Evolutionary conservation across 1,140 invertebrate genomes (phyloP).

Genomic region (Odontomachus brunneus): DNA sequence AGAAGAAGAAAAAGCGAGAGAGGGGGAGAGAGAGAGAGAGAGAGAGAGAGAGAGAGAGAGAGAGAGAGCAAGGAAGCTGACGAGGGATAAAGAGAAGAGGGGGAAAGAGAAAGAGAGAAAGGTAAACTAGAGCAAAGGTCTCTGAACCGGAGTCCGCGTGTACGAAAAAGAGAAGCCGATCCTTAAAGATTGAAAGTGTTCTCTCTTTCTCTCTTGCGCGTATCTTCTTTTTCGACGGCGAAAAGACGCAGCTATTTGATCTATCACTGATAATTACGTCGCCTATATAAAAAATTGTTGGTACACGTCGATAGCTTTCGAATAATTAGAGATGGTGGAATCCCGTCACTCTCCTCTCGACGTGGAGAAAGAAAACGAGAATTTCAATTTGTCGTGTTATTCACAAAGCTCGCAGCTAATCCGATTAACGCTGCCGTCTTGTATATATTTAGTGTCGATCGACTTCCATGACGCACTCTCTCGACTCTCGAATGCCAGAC

Average conservation of each 20-base stretch:
- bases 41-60: too few relatives aligned
- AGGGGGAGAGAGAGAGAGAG: too few relatives aligned
- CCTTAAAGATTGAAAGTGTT: constrained; percentile 60
- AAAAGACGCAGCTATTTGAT: too few relatives aligned
- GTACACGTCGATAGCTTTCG: too few relatives aligned
- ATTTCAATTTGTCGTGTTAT: constrained; percentile 24
- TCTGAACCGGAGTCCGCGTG: constrained; percentile 35
- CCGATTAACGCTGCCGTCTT: constrained; percentile 22
- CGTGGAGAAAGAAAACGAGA: not conserved
- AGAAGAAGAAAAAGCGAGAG: too few relatives aligned
- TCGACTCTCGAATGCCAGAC: constrained; percentile 46
- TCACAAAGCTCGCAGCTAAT: constrained; percentile 29
- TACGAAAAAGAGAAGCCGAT: constrained; percentile 12
- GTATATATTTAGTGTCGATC: constrained; percentile 45
- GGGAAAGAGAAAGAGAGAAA: constrained; percentile 33
- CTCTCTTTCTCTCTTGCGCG: constrained; percentile 10
- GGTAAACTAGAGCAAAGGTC: constrained; percentile 62
- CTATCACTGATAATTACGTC: too few relatives aligned
- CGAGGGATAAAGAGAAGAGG: too few relatives aligned
- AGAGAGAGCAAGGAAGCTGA: too few relatives aligned
- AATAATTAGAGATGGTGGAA: too few relatives aligned
- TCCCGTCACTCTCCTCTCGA: too few relatives aligned
- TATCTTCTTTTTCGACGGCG: too few relatives aligned
- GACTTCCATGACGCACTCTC: constrained; percentile 47
- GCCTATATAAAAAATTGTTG: too few relatives aligned